These are phyloP conservation scores for Eristalis arbustorum DNA, from an alignment of 2,888 invertebrate species.

Conservation along the genomic window DNA sequence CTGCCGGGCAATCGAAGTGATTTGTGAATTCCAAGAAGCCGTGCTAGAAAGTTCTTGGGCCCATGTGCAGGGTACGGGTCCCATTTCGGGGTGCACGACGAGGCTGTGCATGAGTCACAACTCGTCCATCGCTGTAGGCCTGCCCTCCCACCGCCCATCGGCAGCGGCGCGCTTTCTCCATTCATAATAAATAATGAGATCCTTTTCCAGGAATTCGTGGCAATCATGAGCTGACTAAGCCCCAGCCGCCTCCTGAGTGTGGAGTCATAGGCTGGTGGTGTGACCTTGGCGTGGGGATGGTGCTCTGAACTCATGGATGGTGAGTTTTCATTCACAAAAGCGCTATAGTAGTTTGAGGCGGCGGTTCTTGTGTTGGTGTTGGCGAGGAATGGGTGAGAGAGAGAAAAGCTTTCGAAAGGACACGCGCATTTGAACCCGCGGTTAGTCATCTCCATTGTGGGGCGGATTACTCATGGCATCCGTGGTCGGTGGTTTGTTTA, in stretches of 20 bases:
- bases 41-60: slow-evolving; percentile 17
- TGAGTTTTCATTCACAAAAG: slow-evolving; percentile 63
- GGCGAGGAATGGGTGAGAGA: not conserved
- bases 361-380: not conserved
- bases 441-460: slow-evolving; percentile 35
- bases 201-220: slow-evolving; percentile 63
- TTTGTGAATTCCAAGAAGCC: slow-evolving; percentile 46
- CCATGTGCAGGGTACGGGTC: slow-evolving; percentile 17
- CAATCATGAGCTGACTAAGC: slow-evolving; percentile 65
- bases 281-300: slow-evolving; percentile 9
- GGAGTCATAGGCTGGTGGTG: not conserved
- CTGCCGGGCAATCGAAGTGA: not conserved
- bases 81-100: slow-evolving; percentile 15
- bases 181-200: slow-evolving; percentile 68
- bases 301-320: not conserved
- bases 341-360: not conserved
- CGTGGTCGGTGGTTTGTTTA: slow-evolving; percentile 2
- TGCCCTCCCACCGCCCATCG: not conserved
- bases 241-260: slow-evolving; percentile 29
- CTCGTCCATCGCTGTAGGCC: slow-evolving; percentile 7
- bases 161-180: slow-evolving; percentile 40
- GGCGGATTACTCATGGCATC: slow-evolving; percentile 42
- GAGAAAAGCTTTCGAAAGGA: slow-evolving; percentile 42
- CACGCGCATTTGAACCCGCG: slow-evolving; percentile 11
- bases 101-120: slow-evolving; percentile 48